Conservation (phyloP, 2,888 invertebrate genomes). For the Noctua janthina region DNA sequence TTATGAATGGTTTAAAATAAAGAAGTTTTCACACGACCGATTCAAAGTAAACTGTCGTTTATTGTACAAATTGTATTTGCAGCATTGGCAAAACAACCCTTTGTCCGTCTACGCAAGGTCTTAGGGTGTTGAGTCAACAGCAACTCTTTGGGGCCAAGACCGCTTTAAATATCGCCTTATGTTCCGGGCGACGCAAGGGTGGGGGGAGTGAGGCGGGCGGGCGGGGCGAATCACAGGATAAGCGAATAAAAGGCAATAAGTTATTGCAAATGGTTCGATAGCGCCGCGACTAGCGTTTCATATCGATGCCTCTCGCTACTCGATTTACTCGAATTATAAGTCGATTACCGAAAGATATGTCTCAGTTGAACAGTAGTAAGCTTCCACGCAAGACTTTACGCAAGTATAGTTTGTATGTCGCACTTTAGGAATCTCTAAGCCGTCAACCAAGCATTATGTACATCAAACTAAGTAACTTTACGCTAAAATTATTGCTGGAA, state of each 20-base stretch:
- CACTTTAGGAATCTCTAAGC: background rate
- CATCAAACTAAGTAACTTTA: too few relatives aligned
- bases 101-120: slow-evolving; percentile 18
- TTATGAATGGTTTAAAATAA: background rate
- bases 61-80: slow-evolving; percentile 5
- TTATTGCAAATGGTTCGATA: slow-evolving; percentile 76
- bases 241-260: slow-evolving; percentile 77
- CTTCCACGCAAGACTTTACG: background rate
- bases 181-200: slow-evolving; percentile 39
- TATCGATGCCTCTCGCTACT: slow-evolving; percentile 29
- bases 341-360: slow-evolving; percentile 38
- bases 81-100: slow-evolving; percentile 9
- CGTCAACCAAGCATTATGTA: too few relatives aligned
- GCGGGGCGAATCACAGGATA: slow-evolving; percentile 37
- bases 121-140: slow-evolving; percentile 34
- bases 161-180: slow-evolving; percentile 66
- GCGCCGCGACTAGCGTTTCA: slow-evolving; percentile 21
- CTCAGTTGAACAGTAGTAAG: slow-evolving; percentile 11
- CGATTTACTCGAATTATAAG: slow-evolving; percentile 53
- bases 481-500: too few relatives aligned
- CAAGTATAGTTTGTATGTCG: background rate
- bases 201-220: background rate
- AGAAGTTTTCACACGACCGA: background rate
- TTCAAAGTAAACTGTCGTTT: slow-evolving; percentile 4
- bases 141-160: slow-evolving; percentile 57